Evolutionary conservation across 2,888 invertebrate genomes (phyloP), one percentile per base, ranked within the genome.

Genomic region (Mimachlamys varia): DNA sequence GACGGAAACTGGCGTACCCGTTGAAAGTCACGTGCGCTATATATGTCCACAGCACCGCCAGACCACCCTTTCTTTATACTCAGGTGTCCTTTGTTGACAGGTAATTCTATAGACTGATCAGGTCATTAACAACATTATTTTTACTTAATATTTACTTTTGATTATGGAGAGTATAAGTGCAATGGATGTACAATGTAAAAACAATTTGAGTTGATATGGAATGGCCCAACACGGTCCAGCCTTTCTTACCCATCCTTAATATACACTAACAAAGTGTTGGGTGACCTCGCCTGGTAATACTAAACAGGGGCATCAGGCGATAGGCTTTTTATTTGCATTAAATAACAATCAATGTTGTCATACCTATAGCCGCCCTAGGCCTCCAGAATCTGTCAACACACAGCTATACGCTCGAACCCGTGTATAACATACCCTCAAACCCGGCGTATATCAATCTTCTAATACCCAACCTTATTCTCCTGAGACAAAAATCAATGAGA

Each of bases 331-430:
- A 27, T 76, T 76, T 76, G 76, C 76, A 76, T 76, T 76, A 76
- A 76, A 76, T 76, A 76, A 33, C 76, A 76, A 76, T 76, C 76
- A 76, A 76, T 76, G 76, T 76, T 76, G 76, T 76, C 76, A 76
- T 76, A 76, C 76, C 33, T 76, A 76, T 76, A 33, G 76, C 76
- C 0, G 76, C 33, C 76, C 76, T 1, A 0, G 76, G 76, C 76
- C 76, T 76, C 33, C 76, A 10, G 76, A 76, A 33, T 76, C 76
- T 76, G 76, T 76, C 76, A 76, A 76, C 76, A 76, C 27, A 33
- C 76, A 33, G 27, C 27, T 76, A 33, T 22, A 44, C 44, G 12
- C 76, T 76, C 76, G 1, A 33, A 27, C 76, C 33, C 27, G 76
- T 3, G 27, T 76, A 76, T 76, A 76, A 76, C 33, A 76, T 27